Evolutionary conservation across 2,888 invertebrate species (phyloP).

Genomic region (Eueremaeus valkanovi): DNA sequence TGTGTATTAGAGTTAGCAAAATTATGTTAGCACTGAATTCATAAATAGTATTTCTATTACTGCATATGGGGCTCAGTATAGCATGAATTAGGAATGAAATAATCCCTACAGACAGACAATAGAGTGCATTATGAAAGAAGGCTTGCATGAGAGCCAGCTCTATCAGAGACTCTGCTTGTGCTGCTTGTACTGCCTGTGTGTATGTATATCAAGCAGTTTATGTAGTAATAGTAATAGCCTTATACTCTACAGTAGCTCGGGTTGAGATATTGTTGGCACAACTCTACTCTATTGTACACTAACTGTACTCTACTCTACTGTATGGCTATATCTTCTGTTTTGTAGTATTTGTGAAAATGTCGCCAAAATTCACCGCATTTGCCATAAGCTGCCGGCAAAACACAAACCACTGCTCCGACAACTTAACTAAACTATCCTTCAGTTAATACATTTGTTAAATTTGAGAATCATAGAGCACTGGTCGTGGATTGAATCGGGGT

Average conservation of each 20-base stretch:
- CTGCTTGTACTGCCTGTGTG: no score
- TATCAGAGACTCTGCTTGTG: no score
- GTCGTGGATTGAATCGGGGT: conserved; percentile 24
- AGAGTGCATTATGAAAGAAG: conserved; percentile 25
- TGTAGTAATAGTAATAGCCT: neutral
- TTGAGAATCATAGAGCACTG: conserved; percentile 35
- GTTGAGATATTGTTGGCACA: neutral
- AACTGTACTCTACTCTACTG: no score
- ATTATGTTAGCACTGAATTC: conserved; percentile 33
- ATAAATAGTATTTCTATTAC: conserved; percentile 36
- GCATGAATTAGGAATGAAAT: conserved; percentile 36
- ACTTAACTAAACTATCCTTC: conserved; percentile 16
- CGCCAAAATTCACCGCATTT: conserved; percentile 13
- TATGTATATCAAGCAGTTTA: no score
- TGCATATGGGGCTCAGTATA: conserved; percentile 34
- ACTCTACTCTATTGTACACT: no score
- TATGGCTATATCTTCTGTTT: conserved; percentile 11
- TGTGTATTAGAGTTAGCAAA: neutral
- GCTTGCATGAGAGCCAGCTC: neutral
- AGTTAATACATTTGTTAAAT: conserved; percentile 30
- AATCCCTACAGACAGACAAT: conserved; percentile 36
- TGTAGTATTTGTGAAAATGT: conserved; percentile 21
- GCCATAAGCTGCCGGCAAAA: conserved; percentile 32
- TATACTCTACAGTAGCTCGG: neutral
- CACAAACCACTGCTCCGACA: conserved; percentile 25